A percentile compares a stretch with the other conserved stretches of the same genome.
Evolutionary conservation across 2,888 invertebrate species (phyloP).

Genomic region (Mythimna impura): DNA sequence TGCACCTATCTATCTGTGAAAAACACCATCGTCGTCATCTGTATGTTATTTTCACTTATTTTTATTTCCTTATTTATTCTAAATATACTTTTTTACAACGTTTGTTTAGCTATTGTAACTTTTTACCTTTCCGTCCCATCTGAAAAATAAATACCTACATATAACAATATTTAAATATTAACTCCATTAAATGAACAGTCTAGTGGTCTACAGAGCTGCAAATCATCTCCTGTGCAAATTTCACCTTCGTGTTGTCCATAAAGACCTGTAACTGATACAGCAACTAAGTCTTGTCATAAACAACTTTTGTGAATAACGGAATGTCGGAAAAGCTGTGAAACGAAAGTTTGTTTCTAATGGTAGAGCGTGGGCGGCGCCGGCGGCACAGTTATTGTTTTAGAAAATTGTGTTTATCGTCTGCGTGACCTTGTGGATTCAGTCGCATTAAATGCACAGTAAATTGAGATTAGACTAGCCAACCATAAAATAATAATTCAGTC

Average conservation of each 20-base stretch:
- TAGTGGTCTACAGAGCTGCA: not conserved
- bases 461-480: not conserved
- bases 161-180: too few species aligned
- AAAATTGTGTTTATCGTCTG: slow-evolving; percentile 36
- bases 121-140: not conserved
- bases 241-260: slow-evolving; percentile 13
- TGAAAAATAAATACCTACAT: not conserved
- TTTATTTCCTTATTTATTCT: too few species aligned
- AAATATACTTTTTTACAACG: too few species aligned
- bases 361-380: slow-evolving; percentile 26
- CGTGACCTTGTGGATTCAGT: slow-evolving; percentile 15
- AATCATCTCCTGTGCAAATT: not conserved
- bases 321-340: slow-evolving; percentile 22
- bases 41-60: too few species aligned
- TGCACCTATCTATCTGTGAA: too few species aligned
- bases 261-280: slow-evolving; percentile 29
- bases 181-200: not conserved
- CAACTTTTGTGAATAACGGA: slow-evolving; percentile 20
- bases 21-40: too few species aligned
- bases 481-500: not conserved
- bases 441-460: slow-evolving; percentile 7
- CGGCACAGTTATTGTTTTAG: slow-evolving; percentile 48
- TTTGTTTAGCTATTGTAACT: too few species aligned
- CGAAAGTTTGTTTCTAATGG: slow-evolving; percentile 18
- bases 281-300: slow-evolving; percentile 15